Evolutionary conservation across 2,888 invertebrate genomes (phyloP).

Genomic region (Crocallis elinguaria): DNA sequence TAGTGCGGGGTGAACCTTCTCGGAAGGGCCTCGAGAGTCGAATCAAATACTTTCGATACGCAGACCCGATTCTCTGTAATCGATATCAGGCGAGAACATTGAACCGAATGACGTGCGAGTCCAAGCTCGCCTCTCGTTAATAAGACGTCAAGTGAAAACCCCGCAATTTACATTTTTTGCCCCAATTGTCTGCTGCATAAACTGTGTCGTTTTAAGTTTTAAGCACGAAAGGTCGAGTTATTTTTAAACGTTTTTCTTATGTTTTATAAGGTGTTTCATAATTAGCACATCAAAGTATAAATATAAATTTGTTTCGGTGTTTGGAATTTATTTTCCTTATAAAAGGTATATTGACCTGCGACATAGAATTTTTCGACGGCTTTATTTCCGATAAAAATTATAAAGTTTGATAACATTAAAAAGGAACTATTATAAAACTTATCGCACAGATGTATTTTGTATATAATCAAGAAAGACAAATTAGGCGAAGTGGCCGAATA

Average conservation of each 20-base stretch:
- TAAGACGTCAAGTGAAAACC: conserved; percentile 50
- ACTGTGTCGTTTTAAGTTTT: neutral
- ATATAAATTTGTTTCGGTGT: neutral
- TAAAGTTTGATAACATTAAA: too few relatives aligned
- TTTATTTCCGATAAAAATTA: too few relatives aligned
- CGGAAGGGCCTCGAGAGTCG: neutral
- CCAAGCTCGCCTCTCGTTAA: conserved; percentile 47
- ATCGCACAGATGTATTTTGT: too few relatives aligned
- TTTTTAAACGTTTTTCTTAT: neutral
- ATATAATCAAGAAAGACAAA: too few relatives aligned
- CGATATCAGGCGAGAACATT: conserved; percentile 55
- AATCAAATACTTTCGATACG: conserved; percentile 25
- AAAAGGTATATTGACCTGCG: too few relatives aligned
- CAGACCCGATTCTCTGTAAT: conserved; percentile 50
- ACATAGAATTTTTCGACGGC: too few relatives aligned
- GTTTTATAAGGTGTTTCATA: neutral
- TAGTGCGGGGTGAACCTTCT: too few relatives aligned
- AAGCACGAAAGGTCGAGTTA: neutral
- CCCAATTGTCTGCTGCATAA: conserved; percentile 10
- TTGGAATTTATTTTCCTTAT: neutral
- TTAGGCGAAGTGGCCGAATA: too few relatives aligned
- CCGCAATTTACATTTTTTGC: conserved; percentile 38
- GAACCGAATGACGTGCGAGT: conserved; percentile 58
- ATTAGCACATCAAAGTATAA: neutral
- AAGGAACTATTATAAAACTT: too few relatives aligned